Evolutionary conservation across 2,888 invertebrate genomes (phyloP), one percentile per base, ranked within the genome.

Genomic region (Xylota segnis): DNA sequence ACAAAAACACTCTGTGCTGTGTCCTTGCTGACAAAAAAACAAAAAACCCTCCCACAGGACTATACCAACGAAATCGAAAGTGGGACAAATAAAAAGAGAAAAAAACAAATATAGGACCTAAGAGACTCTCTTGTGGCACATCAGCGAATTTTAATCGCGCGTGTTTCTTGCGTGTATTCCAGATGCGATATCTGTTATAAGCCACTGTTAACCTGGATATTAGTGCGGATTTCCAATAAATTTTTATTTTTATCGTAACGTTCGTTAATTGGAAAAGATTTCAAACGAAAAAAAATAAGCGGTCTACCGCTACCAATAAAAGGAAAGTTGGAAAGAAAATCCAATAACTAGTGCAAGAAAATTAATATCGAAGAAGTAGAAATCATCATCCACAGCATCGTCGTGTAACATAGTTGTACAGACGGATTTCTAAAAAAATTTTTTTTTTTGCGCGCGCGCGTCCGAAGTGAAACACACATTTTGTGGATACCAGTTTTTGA

Each of bases 251-350:
- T 23, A 27, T 40, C 54, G 16, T 56, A 65, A 9, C 61, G 45
- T 29, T 52, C 5, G 45, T 65, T 82, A 70, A 71, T 76, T 76
- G 50, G 50, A 82, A 40, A 43, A 18, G 54, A 63, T 74, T 34
- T 66, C 32, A 16, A 9, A n/a, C 2, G 61, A 27, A 40, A 59
- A 14, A 61, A 23, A 10, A 43, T 27, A 47, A 52, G 40, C 32
- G 47, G 9, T 52, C 14, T 70, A 54, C 40, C 59, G 68, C 59
- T 61, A 18, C 29, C 47, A 29, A 23, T 37, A 50, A 71, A 86
- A 82, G 76, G 86, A 86, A 86, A 86, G 86, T 86, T 81, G 61
- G 61, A 71, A 71, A 76, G 76, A 86, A 86, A 81, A 68, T 76
- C 40, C 47, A 82, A 65, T 68, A 76, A 86, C 81, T 82, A 82